Percentiles rank a stretch among this genome's conserved stretches.
Conservation (phyloP, 1,140 invertebrate genomes). For the Hyphantria cunea region DNA sequence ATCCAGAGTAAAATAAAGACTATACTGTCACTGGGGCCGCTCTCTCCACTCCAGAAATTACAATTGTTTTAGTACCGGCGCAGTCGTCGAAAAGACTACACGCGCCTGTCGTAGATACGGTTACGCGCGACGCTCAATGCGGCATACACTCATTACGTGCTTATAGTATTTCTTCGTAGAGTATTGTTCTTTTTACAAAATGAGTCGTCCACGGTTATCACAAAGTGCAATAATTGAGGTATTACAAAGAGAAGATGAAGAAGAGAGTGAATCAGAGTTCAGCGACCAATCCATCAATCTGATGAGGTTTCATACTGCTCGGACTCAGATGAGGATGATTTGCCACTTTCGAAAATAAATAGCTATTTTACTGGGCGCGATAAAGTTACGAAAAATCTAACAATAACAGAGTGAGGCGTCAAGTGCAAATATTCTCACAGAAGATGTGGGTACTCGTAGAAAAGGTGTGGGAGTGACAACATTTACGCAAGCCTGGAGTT, state of each 20-base stretch:
- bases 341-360: slow-evolving; percentile 41
- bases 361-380: slow-evolving; percentile 39
- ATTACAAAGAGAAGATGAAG: slow-evolving; percentile 44
- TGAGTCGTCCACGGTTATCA: slow-evolving; percentile 42
- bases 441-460: too few relatives aligned
- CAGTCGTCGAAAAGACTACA: slow-evolving; percentile 39
- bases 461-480: too few relatives aligned
- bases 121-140: slow-evolving; percentile 36
- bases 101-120: slow-evolving; percentile 41
- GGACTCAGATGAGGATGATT: slow-evolving; percentile 38
- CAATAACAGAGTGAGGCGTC: slow-evolving; percentile 44
- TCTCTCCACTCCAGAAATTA: slow-evolving; percentile 21
- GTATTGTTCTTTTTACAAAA: slow-evolving; percentile 45
- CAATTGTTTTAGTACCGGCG: slow-evolving; percentile 37
- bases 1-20: slow-evolving; percentile 42
- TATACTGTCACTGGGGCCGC: slow-evolving; percentile 34
- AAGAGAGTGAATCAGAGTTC: slow-evolving; percentile 47
- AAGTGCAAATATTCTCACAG: too few relatives aligned
- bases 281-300: slow-evolving; percentile 35
- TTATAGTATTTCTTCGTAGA: slow-evolving; percentile 35
- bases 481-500: slow-evolving; percentile 40
- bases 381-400: slow-evolving; percentile 44
- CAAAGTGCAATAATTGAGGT: too few relatives aligned
- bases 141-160: slow-evolving; percentile 30
- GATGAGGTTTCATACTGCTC: slow-evolving; percentile 38